A percentile compares a stretch with the other conserved stretches of the same genome.
These are phyloP conservation scores for Potamarius usumacintae DNA, from an alignment of 2,113 vertebrate genomes.

Conservation along the genomic window DNA sequence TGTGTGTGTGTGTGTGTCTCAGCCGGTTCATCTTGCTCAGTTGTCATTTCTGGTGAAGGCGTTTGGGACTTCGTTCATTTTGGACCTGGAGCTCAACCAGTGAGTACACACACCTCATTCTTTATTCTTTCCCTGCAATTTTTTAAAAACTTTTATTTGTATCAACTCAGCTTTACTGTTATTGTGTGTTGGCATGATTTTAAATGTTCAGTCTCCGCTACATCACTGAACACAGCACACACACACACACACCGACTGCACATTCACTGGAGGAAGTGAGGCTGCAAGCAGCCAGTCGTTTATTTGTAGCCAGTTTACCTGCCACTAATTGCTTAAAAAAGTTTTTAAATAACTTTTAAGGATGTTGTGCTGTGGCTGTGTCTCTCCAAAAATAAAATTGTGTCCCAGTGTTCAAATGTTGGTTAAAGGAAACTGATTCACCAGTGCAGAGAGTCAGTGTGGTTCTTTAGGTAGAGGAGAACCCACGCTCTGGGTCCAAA, in stretches of 20 bases:
- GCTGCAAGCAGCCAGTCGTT: not conserved
- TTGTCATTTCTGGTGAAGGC: slow-evolving; percentile 86
- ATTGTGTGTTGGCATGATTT: not conserved
- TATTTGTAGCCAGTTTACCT: not conserved
- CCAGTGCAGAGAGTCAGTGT: not conserved
- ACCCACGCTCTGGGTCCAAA: not conserved
- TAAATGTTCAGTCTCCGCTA: not conserved
- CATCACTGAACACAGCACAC: not conserved
- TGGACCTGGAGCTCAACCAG: slow-evolving; percentile 92
- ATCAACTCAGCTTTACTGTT: not conserved
- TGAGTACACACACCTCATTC: slow-evolving; percentile 66
- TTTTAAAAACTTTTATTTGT: not conserved
- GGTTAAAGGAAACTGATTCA: not conserved
- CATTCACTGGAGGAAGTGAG: no score
- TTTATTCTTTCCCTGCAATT: not conserved
- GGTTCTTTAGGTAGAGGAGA: no score
- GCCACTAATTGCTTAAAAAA: not conserved
- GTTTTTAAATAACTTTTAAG: not conserved
- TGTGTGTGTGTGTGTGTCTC: slow-evolving; percentile 17
- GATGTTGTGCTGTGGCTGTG: not conserved
- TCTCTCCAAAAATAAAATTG: not conserved
- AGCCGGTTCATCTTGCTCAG: slow-evolving; percentile 86
- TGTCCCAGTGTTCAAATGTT: not conserved
- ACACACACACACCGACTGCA: not conserved
- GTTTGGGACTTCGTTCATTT: slow-evolving; percentile 81